Base-by-base conservation (phyloP, 2,113 vertebrate genomes). In the Seriola rivoliana region DNA sequence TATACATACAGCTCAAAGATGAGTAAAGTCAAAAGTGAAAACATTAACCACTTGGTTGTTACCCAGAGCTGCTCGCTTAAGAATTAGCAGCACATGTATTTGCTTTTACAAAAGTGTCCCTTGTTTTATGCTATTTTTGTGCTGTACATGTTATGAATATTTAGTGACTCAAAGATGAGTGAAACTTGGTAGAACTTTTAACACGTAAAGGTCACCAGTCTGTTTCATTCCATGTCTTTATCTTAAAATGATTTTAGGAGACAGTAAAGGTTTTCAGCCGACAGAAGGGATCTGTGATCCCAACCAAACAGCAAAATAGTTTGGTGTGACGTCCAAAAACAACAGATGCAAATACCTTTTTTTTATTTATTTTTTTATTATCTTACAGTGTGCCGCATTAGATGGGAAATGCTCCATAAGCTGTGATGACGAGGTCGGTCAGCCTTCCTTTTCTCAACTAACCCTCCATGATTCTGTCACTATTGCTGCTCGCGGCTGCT, bases 371-470 rank as follows among this genome's bases (percentile, higher is more conserved):
- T 42, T 8, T 44, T 48, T 48, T 1, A 38, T 80, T 21, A 1
- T 89, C 10, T 85, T 81, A 6, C 90, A 99, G 98, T 99, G 98
- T 84, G 96, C 98, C 4, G 96, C 98, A 13, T 94, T 99, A 0
- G 97, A 99, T 85, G 97, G 98, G 23, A 97, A 96, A 74, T 99
- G 98, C 90, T 97, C 97, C 75, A 98, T 98, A 90, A 99, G 97
- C 93, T 99, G 98, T 65, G 98, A 99, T 38, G 96, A 99, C 44
- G 97, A 99, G 93, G 98, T 99, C 85, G 92, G 96, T 93, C 75
- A 11, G 0, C 36, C 48, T 72, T 67, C 8, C 5, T 65, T 59
- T 62, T 16, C 4, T 59, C 1, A 3, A 12, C 58, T 10, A 32
- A 14, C 19, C 44, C 32, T 72, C 60, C 4, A 14, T 1, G 5